Evolutionary conservation across 2,888 invertebrate genomes (phyloP), one percentile per base, ranked within the genome.

Genomic region (Xanthostigma xanthostigma): DNA sequence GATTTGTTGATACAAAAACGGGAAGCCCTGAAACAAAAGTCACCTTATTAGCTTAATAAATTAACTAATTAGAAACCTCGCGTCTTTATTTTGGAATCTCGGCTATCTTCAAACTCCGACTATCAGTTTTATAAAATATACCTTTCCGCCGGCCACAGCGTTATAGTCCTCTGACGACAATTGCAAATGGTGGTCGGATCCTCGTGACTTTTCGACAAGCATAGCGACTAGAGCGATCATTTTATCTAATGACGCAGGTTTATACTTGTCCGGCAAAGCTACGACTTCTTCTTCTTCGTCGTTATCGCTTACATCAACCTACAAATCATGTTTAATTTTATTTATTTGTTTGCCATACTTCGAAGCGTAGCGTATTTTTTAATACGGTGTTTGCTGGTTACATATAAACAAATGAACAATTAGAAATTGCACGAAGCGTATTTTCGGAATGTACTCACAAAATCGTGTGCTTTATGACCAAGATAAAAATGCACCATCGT

Each of bases 1-100:
- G 46, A 93, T 92, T 73, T 94, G 94, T 68, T 93, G 93, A 66
- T 90, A 90, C 53, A 95, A 70, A 68, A 95, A 95, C 35, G 92
- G 89, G 65, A 92, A 93, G 11, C 89, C 89, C 83, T 87, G 66
- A 12, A 67, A 68, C 57, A 51, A 50, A 53, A 53, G 39, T 12
- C 44, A 45, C 34, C 11, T 8, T 41, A 53, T 44, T 41, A 44
- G 44, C 34, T 36, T 8, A 13, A 38, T 12, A 8, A n/a, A 6
- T 38, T 38, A 38, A n/a, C 5, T 4, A 38, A 38, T 38, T n/a
- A 9, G 17, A 42, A 10, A n/a, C 10, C 10, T 27, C n/a, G 27
- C 8, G n/a, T 11, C 13, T 12, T 5, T 12, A 3, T 41, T 14
- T 2, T 3, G 38, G 6, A 9, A 38, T n/a, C 36, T 36, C 36